Evolutionary conservation across 1,140 invertebrate species (phyloP), one percentile per base, ranked within the genome.

Genomic region (Thaumetopoea pityocampa): DNA sequence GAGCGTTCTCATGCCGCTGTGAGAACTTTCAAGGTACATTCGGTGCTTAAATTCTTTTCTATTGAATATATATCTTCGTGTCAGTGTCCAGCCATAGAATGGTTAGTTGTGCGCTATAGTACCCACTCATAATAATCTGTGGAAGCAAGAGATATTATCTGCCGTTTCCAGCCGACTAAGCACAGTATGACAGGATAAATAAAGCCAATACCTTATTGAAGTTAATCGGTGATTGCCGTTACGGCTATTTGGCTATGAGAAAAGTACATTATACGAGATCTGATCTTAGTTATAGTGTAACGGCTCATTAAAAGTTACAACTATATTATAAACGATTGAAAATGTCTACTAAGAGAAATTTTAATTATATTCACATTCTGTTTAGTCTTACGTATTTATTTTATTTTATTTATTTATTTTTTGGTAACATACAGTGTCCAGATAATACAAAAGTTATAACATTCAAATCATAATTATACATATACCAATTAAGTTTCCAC

Each of bases 1-100:
- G 69, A 78, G 77, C 79, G 71, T 80, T 79, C 78, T 80, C 78
- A 83, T 83, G 67, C 66, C 57, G 70, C 67, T 74, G 74, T 83
- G 79, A 83, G 77, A 84, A 81, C 73, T 70, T 67, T 71, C 67
- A 58, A 54, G 56, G 65, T 70, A 69, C 68, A 66, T 59, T 66
- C 69, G 64, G 53, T 53, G 47, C 68, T 71, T 67, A 74, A 69
- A 83, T 79, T 83, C 73, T 68, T 72, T 64, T 38, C 69, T 65
- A 78, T 78, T 78, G 52, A 72, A 60, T 37, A 37, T 46, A 49
- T 52, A 47, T 66, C 66, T 77, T 76, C 76, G 72, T 79, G 67
- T 71, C 56, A 60, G 52, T 57, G 52, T 50, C 51, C n/a, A n/a
- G n/a, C n/a, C 57, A 35, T 40, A 10, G 27, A 29, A 29, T 14